Base-by-base conservation (phyloP, 2,888 invertebrate genomes). In the Drosophila borealis region DNA sequence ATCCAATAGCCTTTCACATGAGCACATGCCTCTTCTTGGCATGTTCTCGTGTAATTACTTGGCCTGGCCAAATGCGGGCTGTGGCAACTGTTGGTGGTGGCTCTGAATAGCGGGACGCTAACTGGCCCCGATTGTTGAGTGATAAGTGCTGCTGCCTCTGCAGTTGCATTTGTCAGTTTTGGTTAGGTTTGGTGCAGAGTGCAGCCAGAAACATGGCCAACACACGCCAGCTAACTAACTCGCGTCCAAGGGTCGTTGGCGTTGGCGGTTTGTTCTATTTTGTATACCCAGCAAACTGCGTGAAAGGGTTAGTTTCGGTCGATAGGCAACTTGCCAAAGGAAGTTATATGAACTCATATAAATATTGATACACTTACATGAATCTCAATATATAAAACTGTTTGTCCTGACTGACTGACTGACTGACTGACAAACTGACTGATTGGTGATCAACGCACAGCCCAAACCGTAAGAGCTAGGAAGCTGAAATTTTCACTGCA, bases 31-130 rank as follows among this genome's bases (percentile, higher is more conserved):
- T 29, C 74, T 68, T 61, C 70, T 68, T 87, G 79, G 76, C 83
- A 81, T 83, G 89, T 84, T 81, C 89, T 70, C 64, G 42, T 71
- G 81, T 83, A 89, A 89, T 83, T 83, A 83, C 83, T 84, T 83
- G 69, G 74, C 57, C 64, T 54, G 62, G 59, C 65, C 53, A 34
- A 29, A 13, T 19, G n/a, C 57, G 19, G 51, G 50, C 50, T 29
- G 14, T 36, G 54, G 46, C 33, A 21, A 4, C 29, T 29, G 29
- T 29, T 39, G n/a, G 13, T 8, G 25, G n/a, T n/a, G n/a, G 19
- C 19, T 33, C 42, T 51, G 49, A 17, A 11, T 36, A 10, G 44
- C 21, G 25, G 67, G 41, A 37, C 56, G 29, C 45, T 53, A 78
- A 54, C 68, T 83, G 73, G 61, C 70, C 72, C 62, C 82, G 79